Evolutionary conservation across 2,113 vertebrate species (phyloP), one percentile per base, ranked within the genome.

Genomic region (Aegithalos caudatus): DNA sequence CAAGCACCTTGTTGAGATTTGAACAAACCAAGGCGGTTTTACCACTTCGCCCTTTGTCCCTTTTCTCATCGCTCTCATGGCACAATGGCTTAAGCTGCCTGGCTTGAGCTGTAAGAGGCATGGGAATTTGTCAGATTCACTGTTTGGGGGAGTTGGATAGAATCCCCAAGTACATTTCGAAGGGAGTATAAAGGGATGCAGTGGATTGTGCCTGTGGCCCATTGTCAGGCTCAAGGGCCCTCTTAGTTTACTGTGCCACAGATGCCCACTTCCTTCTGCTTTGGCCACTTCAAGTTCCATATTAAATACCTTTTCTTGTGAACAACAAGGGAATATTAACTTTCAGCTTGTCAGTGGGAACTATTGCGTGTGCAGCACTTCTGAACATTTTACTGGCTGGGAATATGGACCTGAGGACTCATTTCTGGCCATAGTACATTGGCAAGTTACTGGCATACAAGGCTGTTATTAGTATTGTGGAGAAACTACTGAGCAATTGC

Each of bases 151-250:
- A 45, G 25, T 35, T 1, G 38, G 38, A 35, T n/a, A 50, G 70
- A 67, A 87, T 28, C 14, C 45, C 44, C 21, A 5, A 0, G 1
- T 25, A 28, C 7, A 14, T 66, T 37, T 38, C 4, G 6, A 0
- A 1, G 44, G 10, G 5, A 22, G 14, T 38, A 9, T 29, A 19
- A 61, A 61, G 25, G 40, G 11, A 25, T 44, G 27, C 2, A 1
- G 50, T 12, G 33, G n/a, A 44, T 48, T 4, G 11, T 81, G 56
- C 42, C n/a, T 44, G 37, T 51, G 58, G 38, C 28, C 48, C 61
- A 54, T 27, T 33, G 21, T 33, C 3, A 4, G 58, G 14, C n/a
- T 67, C 7, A 24, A 35, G 24, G 33, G 19, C 10, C 22, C 5
- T 53, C 20, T 40, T 56, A 51, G 4, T 37, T 53, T 45, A 14